These are phyloP conservation scores for Spinus olivaceus DNA, from an alignment of 2,797 vertebrate genomes.

Conservation along the genomic window DNA sequence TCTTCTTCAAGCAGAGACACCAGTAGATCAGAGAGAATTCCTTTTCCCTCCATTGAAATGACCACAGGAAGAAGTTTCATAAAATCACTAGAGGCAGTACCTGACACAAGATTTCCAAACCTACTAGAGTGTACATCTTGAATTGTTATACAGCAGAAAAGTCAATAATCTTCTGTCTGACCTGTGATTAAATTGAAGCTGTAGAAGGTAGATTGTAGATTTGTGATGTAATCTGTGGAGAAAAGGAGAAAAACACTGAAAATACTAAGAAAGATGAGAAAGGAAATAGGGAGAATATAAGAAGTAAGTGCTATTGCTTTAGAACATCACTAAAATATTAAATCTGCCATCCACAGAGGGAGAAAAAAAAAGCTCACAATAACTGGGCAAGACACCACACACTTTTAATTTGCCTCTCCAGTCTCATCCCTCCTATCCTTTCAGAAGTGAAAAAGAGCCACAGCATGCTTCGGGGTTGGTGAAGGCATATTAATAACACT, in stretches of 20 bases:
- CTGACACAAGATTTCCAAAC: background rate
- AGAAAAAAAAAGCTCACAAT: background rate
- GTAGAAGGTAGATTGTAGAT: background rate
- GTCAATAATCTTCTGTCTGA: background rate
- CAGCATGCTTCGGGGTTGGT: background rate
- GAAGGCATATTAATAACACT: conserved; percentile 10
- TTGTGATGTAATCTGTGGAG: background rate
- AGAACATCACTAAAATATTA: background rate
- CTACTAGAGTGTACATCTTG: background rate
- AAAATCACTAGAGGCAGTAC: background rate
- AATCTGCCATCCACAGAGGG: background rate
- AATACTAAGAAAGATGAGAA: background rate
- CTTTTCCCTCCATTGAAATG: background rate
- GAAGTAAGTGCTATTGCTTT: background rate
- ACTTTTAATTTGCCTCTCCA: background rate
- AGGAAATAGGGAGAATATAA: background rate
- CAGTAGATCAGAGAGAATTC: background rate
- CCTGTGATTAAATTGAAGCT: background rate
- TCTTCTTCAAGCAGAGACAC: background rate
- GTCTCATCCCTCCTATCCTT: background rate
- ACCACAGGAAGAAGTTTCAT: background rate
- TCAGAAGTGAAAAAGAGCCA: conserved; percentile 1
- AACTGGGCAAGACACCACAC: background rate
- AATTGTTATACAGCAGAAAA: background rate
- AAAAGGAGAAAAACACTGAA: background rate